Conservation (phyloP, 64 coral and sea anemone genomes). For the Dendronephthya gigantea region DNA sequence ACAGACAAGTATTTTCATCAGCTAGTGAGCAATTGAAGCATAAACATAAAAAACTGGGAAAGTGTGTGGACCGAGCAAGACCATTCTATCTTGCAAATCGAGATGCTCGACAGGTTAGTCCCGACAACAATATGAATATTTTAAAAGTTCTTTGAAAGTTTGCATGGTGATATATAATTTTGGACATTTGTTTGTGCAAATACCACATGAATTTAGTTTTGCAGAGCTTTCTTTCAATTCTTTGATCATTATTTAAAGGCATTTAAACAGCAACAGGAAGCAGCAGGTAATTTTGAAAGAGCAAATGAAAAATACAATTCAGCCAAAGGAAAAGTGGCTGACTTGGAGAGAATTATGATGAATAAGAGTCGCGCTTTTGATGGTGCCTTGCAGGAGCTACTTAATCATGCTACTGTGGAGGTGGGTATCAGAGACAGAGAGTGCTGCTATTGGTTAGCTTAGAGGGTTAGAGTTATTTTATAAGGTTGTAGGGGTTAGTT, state of each 20-base stretch:
- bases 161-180: not conserved
- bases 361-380: not conserved
- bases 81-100: conserved; percentile 8
- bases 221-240: too few species aligned
- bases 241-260: not conserved
- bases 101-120: conserved; percentile 14
- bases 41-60: conserved; percentile 4
- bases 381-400: not conserved
- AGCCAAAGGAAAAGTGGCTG: not conserved
- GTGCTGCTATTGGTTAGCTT: too few species aligned
- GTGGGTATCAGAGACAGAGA: not conserved
- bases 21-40: not conserved
- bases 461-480: too few species aligned
- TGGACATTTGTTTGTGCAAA: too few species aligned
- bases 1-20: not conserved
- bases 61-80: conserved; percentile 1
- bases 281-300: not conserved
- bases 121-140: not conserved
- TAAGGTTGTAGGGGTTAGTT: too few species aligned
- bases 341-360: not conserved
- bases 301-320: conserved; percentile 15
- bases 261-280: conserved; percentile 1
- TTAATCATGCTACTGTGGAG: conserved; percentile 14
- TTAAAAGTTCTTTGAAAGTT: not conserved
- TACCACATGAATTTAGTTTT: too few species aligned